Percentiles rank a stretch among this genome's conserved stretches.
These are phyloP conservation scores for Myotis daubentonii DNA, from an alignment of 2,797 vertebrate species.

Conservation along the genomic window DNA sequence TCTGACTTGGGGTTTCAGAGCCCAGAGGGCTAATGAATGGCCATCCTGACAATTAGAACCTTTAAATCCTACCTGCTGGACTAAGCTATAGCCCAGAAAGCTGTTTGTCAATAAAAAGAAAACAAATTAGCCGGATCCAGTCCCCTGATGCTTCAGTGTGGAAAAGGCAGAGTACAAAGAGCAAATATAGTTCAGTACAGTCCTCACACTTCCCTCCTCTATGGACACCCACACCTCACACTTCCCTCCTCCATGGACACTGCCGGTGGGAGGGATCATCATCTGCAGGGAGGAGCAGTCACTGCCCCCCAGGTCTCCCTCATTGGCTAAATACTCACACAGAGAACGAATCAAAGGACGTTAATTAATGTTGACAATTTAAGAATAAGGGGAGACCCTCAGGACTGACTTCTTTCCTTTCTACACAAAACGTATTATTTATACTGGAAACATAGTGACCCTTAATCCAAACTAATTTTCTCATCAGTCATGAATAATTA, in stretches of 20 bases:
- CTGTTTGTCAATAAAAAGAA: background rate
- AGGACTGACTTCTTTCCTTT: background rate
- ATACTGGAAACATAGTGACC: slow-evolving; percentile 27
- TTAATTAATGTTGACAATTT: background rate
- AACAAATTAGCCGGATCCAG: background rate
- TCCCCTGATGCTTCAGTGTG: background rate
- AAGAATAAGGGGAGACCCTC: background rate
- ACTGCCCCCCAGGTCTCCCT: background rate
- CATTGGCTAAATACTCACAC: background rate
- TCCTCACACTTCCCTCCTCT: background rate
- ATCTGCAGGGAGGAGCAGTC: background rate
- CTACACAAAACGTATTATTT: slow-evolving; percentile 13
- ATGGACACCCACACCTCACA: too few species aligned
- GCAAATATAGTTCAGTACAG: background rate
- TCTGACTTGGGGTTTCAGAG: background rate
- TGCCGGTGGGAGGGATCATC: rapidly evolving
- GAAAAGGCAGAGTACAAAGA: slow-evolving; percentile 18
- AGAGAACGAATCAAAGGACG: slow-evolving; percentile 4
- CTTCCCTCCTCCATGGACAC: background rate
- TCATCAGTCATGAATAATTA: background rate
- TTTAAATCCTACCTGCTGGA: background rate
- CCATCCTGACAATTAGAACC: background rate
- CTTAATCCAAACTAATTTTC: slow-evolving; percentile 46
- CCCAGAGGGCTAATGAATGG: background rate
- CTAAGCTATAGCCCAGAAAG: background rate